phyloP scores from a whole-genome alignment of 2,888 invertebrate species.

The Aelia acuminata region DNA sequence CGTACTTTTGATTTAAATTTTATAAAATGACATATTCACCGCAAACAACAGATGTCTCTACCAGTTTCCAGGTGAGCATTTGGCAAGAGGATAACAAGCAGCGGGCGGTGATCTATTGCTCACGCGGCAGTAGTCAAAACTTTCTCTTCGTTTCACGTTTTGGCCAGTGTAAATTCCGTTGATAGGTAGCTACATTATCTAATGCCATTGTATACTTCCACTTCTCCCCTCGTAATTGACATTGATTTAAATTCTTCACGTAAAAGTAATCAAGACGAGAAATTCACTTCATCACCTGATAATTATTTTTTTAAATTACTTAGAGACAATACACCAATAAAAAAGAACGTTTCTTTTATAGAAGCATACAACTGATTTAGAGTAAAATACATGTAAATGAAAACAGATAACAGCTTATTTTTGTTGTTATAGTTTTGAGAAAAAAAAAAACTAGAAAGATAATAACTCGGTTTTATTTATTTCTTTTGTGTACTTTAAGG shows the following conservation, averaged over 20 bases:
- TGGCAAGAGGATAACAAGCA: background rate
- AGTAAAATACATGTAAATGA: too few species aligned
- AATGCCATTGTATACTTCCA: background rate
- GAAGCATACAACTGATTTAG: too few species aligned
- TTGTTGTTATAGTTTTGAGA: too few species aligned
- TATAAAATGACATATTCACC: too few species aligned
- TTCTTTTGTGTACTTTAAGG: too few species aligned
- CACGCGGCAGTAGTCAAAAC: slow-evolving; percentile 18
- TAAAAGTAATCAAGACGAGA: background rate
- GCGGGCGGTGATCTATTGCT: background rate
- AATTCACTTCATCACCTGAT: background rate
- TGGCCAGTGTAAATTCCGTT: background rate
- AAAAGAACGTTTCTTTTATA: too few species aligned
- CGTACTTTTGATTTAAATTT: too few species aligned
- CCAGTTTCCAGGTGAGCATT: background rate
- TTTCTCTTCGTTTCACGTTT: background rate
- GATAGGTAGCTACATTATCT: background rate
- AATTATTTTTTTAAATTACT: background rate
- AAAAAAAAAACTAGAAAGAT: too few species aligned
- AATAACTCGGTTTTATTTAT: too few species aligned
- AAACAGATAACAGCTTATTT: too few species aligned
- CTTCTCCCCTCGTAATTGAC: background rate
- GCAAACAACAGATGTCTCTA: background rate
- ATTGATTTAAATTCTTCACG: background rate
- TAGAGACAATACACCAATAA: background rate